Percentiles rank a stretch among this genome's conserved stretches.
Evolutionary conservation across 2,113 vertebrate genomes (phyloP).

Genomic region (Platichthys flesus): DNA sequence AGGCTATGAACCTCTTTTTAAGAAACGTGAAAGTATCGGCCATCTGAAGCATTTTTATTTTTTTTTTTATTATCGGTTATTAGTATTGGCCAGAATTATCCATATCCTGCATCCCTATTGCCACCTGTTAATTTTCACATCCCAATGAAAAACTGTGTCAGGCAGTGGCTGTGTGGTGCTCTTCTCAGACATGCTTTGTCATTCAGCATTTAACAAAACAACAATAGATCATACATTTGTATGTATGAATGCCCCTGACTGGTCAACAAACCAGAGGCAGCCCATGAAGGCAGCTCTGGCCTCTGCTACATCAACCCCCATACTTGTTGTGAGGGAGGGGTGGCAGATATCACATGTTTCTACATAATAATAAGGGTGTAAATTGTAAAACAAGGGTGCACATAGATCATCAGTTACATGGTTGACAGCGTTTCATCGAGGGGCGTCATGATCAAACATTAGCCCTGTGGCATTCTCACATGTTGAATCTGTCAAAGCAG

Average conservation of each 20-base stretch:
- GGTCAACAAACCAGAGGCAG: not conserved
- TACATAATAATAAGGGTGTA: slow-evolving; percentile 46
- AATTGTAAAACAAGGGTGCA: slow-evolving; percentile 41
- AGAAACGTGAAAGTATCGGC: too few species aligned
- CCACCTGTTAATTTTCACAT: too few species aligned
- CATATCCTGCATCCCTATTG: too few species aligned
- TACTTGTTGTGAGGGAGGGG: not conserved
- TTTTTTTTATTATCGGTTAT: too few species aligned
- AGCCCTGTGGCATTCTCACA: slow-evolving; percentile 35
- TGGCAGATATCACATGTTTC: slow-evolving; percentile 6
- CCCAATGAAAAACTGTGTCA: not conserved
- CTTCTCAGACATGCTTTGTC: not conserved
- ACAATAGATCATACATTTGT: not conserved
- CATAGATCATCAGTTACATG: slow-evolving; percentile 44
- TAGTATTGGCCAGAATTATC: too few species aligned
- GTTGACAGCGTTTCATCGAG: slow-evolving; percentile 21
- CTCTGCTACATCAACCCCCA: slow-evolving; percentile 21
- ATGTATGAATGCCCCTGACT: not conserved
- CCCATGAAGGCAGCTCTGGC: not conserved
- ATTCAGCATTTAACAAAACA: slow-evolving; percentile 1
- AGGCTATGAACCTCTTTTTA: too few species aligned
- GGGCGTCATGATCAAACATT: slow-evolving; percentile 33
- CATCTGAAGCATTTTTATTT: too few species aligned
- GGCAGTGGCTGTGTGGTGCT: not conserved
- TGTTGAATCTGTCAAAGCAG: slow-evolving; percentile 24